Evolutionary conservation across 2,888 invertebrate species (phyloP).

Genomic region (Dicyrtoma fusca): DNA sequence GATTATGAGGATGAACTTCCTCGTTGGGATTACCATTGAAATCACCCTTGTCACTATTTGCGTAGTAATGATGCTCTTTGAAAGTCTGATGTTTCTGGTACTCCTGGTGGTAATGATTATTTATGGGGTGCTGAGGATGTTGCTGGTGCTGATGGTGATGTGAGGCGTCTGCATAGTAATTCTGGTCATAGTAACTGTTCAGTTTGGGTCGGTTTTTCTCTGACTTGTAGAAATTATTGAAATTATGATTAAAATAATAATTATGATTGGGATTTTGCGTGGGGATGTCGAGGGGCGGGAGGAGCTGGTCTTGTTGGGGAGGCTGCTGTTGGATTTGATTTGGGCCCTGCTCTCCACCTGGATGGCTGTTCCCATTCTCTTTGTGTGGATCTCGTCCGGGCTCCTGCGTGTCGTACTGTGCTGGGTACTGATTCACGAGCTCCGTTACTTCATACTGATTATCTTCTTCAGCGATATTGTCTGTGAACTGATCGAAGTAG

Average conservation of each 20-base stretch:
- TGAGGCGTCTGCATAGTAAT: slow-evolving; percentile 38
- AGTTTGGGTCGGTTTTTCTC: slow-evolving; percentile 41
- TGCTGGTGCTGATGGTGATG: neutral
- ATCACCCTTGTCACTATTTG: slow-evolving; percentile 8
- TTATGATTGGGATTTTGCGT: slow-evolving; percentile 16
- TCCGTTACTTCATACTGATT: slow-evolving; percentile 28
- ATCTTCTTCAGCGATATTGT: slow-evolving; percentile 36
- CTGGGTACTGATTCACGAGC: slow-evolving; percentile 10
- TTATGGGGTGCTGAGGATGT: no score
- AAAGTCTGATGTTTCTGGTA: neutral
- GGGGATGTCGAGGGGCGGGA: neutral
- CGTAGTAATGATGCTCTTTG: slow-evolving; percentile 13
- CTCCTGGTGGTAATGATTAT: neutral
- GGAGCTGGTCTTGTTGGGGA: neutral
- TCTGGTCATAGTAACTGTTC: slow-evolving; percentile 47
- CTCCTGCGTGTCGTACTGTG: slow-evolving; percentile 1
- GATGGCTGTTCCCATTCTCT: neutral
- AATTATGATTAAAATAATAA: neutral
- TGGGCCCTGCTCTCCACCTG: neutral
- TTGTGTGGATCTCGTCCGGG: neutral
- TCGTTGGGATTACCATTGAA: slow-evolving; percentile 2
- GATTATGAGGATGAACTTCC: neutral
- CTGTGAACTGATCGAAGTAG: slow-evolving; percentile 3
- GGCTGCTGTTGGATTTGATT: neutral
- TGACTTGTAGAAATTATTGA: neutral